These are phyloP conservation scores for Muscicapa striata DNA, from an alignment of 2,797 vertebrate genomes.

Conservation along the genomic window DNA sequence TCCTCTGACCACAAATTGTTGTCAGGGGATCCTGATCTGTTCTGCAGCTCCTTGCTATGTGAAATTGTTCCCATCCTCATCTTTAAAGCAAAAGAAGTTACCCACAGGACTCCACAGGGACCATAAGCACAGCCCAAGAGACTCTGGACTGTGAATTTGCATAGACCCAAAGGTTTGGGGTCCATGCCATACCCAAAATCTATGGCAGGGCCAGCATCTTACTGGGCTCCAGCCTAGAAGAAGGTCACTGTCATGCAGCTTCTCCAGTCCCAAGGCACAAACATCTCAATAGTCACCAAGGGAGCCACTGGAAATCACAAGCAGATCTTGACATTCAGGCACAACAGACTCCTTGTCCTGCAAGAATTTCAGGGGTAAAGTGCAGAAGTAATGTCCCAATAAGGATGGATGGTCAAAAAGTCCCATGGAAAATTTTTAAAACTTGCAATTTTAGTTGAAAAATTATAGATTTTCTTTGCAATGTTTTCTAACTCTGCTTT, in stretches of 20 bases:
- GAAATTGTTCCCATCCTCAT: neutral
- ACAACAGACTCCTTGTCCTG: neutral
- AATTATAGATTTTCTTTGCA: neutral
- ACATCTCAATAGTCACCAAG: neutral
- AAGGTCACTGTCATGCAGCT: accelerated
- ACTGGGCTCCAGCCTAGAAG: neutral
- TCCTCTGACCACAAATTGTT: neutral
- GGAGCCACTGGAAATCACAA: neutral
- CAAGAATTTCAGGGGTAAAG: neutral
- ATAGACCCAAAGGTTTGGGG: neutral
- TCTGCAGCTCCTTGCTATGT: neutral
- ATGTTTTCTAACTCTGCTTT: neutral
- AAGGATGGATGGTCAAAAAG: neutral
- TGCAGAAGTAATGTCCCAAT: neutral
- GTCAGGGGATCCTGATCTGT: neutral
- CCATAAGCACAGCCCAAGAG: neutral
- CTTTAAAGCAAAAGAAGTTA: neutral
- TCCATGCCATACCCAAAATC: neutral
- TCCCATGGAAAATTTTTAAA: neutral
- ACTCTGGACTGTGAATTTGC: neutral
- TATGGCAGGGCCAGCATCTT: neutral
- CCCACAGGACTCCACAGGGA: neutral
- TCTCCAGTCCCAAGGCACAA: neutral
- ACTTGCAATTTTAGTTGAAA: neutral
- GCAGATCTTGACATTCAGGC: neutral